A percentile compares a stretch with the other conserved stretches of the same genome.
These are phyloP conservation scores for Falcunculus frontatus DNA, from an alignment of 2,113 vertebrate genomes.

Conservation along the genomic window DNA sequence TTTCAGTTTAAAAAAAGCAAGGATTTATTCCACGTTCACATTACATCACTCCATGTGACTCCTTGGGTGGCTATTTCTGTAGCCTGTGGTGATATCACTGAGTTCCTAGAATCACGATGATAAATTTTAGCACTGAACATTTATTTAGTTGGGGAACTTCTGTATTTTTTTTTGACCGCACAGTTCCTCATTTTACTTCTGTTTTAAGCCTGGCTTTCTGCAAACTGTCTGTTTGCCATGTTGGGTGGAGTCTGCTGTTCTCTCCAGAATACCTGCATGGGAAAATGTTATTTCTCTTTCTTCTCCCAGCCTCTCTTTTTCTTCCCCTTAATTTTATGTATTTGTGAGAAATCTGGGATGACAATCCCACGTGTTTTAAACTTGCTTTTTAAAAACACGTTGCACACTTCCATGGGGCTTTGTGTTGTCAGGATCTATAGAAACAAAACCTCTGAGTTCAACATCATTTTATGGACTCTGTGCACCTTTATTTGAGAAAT, in stretches of 20 bases:
- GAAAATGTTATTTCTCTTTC: not conserved
- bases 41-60: constrained; percentile 44
- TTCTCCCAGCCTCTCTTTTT: not conserved
- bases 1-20: constrained; percentile 21
- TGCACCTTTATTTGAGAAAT: not conserved
- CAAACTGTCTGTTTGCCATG: not conserved
- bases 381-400: not conserved
- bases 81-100: not conserved
- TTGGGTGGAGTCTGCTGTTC: not conserved
- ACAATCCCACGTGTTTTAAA: not conserved
- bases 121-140: constrained; percentile 2
- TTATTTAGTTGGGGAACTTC: not conserved
- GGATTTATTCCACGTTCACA: not conserved
- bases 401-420: not conserved
- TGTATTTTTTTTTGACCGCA: not conserved
- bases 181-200: constrained; percentile 35
- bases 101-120: constrained; percentile 53
- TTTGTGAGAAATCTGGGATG: not conserved
- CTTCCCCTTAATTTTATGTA: not conserved
- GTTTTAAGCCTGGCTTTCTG: not conserved
- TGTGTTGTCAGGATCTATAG: not conserved
- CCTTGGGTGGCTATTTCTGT: constrained; percentile 23
- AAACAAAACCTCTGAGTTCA: not conserved
- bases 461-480: not conserved
- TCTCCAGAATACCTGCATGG: not conserved